Evolutionary conservation across 2,113 vertebrate species (phyloP), one percentile per base, ranked within the genome.

Genomic region (Saimiri boliviensis): DNA sequence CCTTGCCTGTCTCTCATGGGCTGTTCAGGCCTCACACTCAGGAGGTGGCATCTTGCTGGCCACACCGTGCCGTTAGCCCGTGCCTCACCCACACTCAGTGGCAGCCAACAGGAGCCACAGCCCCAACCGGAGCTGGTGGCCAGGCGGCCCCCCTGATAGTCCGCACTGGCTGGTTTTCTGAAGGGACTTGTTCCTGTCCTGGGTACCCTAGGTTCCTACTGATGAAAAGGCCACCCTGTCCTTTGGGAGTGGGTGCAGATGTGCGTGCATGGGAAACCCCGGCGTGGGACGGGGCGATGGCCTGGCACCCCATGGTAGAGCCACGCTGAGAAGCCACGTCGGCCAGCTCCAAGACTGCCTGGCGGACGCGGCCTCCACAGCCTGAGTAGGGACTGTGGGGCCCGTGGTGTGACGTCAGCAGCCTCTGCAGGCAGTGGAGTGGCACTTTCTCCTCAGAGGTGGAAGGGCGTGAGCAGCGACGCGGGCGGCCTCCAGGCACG

Each of bases 91-190:
- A 25, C 13, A 2, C 35, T 37, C 2, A 2, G 60, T 14, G 6
- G 27, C 16, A 4, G 74, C 9, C 27, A 52, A 42, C 32, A 52
- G 35, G 35, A 54, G 6, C 20, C 63, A 79, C 76, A 35, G 45
- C 45, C 76, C 30, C 30, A 35, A 20, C 45, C 30, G 12, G 30
- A 32, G 42, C 74, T 3, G 16, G 13, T 6, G 2, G 86, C 21
- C 40, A 11, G 0, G 1, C 0, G 13, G 56, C 9, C 10, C 30
- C 4, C 42, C 40, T 11, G 3, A 19, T 23, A 4, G 20, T 49
- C 3, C 0, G 16, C 0, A 6, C 11, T 1, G 17, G 32, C 70
- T 5, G 19, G 32, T 23, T 32, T n/a, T 30, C 58, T 58, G 49
- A 21, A 66, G 81, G 87, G 60, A 13, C 13, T 25, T 10, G 4